These are phyloP conservation scores for Atherinomorus stipes DNA, from an alignment of 2,113 vertebrate species.

Conservation along the genomic window DNA sequence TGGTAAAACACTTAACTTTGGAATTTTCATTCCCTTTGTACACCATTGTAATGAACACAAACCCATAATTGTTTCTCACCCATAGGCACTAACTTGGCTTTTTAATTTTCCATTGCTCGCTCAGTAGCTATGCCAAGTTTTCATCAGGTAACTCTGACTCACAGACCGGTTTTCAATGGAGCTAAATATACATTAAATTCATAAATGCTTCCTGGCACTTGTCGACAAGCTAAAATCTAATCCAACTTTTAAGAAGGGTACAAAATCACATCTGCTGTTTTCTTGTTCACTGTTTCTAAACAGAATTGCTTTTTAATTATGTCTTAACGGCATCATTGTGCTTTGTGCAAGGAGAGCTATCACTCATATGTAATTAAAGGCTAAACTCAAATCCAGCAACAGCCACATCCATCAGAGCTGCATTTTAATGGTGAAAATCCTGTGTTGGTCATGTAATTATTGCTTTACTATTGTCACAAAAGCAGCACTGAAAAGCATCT, in stretches of 20 bases:
- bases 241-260: conserved; percentile 32
- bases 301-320: conserved; percentile 61
- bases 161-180: conserved; percentile 51
- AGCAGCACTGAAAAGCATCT: conserved; percentile 36
- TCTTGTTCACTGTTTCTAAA: conserved; percentile 40
- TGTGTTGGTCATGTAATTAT: conserved; percentile 49
- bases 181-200: conserved; percentile 65
- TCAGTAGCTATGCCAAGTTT: conserved; percentile 68
- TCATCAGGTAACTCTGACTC: conserved; percentile 74
- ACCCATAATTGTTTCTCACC: conserved; percentile 80
- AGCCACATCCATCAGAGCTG: conserved; percentile 60
- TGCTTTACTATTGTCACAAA: conserved; percentile 61
- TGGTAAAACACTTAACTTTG: conserved; percentile 75
- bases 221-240: conserved; percentile 17
- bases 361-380: conserved; percentile 71
- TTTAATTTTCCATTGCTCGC: conserved; percentile 74
- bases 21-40: conserved; percentile 80
- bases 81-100: conserved; percentile 69
- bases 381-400: conserved; percentile 43
- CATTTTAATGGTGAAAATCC: conserved; percentile 57
- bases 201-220: conserved; percentile 62
- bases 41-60: conserved; percentile 77
- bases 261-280: conserved; percentile 19
- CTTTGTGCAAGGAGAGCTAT: conserved; percentile 49
- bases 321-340: conserved; percentile 34